These are phyloP conservation scores for Poecile atricapillus DNA, from an alignment of 2,113 vertebrate genomes.

Conservation along the genomic window DNA sequence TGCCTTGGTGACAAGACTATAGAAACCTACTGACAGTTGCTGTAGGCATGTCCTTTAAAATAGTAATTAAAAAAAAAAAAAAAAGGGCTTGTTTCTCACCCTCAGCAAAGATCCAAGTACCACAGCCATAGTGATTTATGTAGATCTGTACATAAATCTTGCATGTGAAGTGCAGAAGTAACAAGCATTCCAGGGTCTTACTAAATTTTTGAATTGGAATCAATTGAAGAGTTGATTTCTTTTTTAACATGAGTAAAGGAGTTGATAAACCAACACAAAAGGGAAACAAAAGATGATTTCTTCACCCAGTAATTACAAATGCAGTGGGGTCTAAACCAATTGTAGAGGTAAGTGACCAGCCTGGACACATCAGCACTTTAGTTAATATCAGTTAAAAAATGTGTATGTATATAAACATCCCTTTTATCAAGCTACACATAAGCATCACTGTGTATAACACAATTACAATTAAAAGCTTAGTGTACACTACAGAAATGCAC, in stretches of 20 bases:
- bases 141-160: conserved; percentile 39
- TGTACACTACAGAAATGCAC: conserved; percentile 73
- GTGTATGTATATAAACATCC: conserved; percentile 70
- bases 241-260: neutral
- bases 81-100: neutral
- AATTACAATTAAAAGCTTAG: conserved; percentile 73
- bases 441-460: conserved; percentile 74
- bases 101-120: neutral
- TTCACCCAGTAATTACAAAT: conserved; percentile 39
- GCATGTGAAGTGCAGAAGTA: neutral
- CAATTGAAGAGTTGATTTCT: neutral
- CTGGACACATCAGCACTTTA: conserved; percentile 68
- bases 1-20: neutral
- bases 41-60: neutral
- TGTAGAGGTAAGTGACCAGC: conserved; percentile 57
- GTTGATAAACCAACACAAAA: neutral
- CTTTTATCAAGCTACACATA: conserved; percentile 71
- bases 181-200: neutral
- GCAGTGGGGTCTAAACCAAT: conserved; percentile 52
- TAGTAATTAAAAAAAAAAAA: neutral
- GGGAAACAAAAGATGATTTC: neutral
- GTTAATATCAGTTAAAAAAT: conserved; percentile 69
- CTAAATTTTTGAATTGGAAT: neutral
- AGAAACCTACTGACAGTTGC: neutral
- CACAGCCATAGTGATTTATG: neutral